These are phyloP conservation scores for Anadara kagoshimensis DNA, from an alignment of 1,140 invertebrate species.

Conservation along the genomic window DNA sequence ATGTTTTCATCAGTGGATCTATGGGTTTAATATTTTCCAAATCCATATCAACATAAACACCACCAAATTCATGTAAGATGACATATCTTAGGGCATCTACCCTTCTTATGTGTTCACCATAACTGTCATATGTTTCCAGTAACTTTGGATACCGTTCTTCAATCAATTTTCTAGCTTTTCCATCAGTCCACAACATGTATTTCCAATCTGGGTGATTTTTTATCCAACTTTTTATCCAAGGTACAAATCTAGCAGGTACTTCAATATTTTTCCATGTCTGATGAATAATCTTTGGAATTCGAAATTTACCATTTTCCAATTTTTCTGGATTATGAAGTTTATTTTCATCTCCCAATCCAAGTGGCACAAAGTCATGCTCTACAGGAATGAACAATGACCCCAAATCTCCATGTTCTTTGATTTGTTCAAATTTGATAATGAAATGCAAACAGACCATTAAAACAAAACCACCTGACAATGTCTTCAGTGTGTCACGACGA, in stretches of 20 bases:
- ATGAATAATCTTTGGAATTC: slow-evolving; percentile 69
- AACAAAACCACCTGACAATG: slow-evolving; percentile 29
- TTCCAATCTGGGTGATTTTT: slow-evolving; percentile 65
- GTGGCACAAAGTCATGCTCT: slow-evolving; percentile 33
- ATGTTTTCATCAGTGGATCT: slow-evolving; percentile 57
- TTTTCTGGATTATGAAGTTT: slow-evolving; percentile 39
- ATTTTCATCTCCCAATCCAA: slow-evolving; percentile 19
- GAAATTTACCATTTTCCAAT: slow-evolving; percentile 39
- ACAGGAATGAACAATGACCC: slow-evolving; percentile 51
- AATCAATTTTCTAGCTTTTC: slow-evolving; percentile 60
- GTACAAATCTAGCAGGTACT: slow-evolving; percentile 60
- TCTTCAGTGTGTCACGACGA: slow-evolving; percentile 34
- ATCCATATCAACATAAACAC: slow-evolving; percentile 69
- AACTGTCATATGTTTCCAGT: slow-evolving; percentile 61
- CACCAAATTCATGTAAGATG: slow-evolving; percentile 67
- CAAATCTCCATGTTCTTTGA: slow-evolving; percentile 54
- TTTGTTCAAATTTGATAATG: slow-evolving; percentile 60
- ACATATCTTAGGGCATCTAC: slow-evolving; percentile 68
- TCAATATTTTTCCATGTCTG: slow-evolving; percentile 68
- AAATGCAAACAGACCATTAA: slow-evolving; percentile 49
- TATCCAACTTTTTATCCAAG: slow-evolving; percentile 65
- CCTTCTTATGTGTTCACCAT: slow-evolving; percentile 60
- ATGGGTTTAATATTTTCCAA: slow-evolving; percentile 64
- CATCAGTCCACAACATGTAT: slow-evolving; percentile 71
- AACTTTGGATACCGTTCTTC: slow-evolving; percentile 59